phyloP scores from a whole-genome alignment of 1,140 invertebrate genomes.

The Drosophila watanabei region DNA sequence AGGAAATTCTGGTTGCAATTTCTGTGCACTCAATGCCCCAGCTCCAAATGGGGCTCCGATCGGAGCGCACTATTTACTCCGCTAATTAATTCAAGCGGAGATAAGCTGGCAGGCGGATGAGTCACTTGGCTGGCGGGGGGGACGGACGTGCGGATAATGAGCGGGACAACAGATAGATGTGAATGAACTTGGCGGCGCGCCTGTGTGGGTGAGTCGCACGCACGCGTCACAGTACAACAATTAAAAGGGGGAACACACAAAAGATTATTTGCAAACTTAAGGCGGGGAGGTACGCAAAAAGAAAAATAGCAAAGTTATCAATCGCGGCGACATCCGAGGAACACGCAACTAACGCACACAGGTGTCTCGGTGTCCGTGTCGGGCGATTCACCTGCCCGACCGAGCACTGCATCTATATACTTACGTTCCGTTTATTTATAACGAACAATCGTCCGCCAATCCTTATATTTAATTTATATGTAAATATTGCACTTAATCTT shows the following conservation, averaged over 20 bases:
- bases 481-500: slow-evolving; percentile 46
- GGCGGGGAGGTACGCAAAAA: slow-evolving; percentile 1
- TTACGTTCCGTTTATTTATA: slow-evolving; percentile 48
- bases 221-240: slow-evolving; percentile 18
- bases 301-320: slow-evolving; percentile 2
- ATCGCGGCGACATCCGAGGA: neutral
- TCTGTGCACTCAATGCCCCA: slow-evolving; percentile 13
- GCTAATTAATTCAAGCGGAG: slow-evolving; percentile 15
- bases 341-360: slow-evolving; percentile 19
- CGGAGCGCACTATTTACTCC: slow-evolving; percentile 15
- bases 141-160: slow-evolving; percentile 6
- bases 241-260: slow-evolving; percentile 12
- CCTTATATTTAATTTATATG: slow-evolving; percentile 32
- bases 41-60: slow-evolving; percentile 11
- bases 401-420: slow-evolving; percentile 22
- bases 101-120: slow-evolving; percentile 23
- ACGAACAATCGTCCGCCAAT: slow-evolving; percentile 11
- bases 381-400: slow-evolving; percentile 19
- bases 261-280: slow-evolving; percentile 12
- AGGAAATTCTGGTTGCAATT: slow-evolving; percentile 39
- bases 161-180: slow-evolving; percentile 23
- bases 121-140: slow-evolving; percentile 9
- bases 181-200: slow-evolving; percentile 36
- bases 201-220: slow-evolving; percentile 26
- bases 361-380: slow-evolving; percentile 1